Evolutionary conservation across 1,140 invertebrate genomes (phyloP).

Genomic region (Pemphigus obesinymphae): DNA sequence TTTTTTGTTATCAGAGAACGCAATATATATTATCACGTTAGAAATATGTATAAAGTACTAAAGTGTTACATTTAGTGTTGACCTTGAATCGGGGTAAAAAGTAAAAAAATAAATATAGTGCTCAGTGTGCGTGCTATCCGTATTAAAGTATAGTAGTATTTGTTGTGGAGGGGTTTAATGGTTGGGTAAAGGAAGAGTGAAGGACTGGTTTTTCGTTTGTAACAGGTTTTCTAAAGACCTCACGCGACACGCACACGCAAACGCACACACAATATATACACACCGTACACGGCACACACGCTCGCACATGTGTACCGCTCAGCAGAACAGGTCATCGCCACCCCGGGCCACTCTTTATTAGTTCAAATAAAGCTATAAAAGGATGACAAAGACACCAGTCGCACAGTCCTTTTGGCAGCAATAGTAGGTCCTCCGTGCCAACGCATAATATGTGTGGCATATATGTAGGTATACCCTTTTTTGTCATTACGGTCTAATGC

Average conservation of each 20-base stretch:
- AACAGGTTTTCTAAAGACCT: conserved; percentile 35
- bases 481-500: background rate
- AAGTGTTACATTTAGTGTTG: conserved; percentile 9
- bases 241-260: background rate
- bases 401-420: conserved; percentile 11
- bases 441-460: conserved; percentile 19
- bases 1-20: too few species aligned
- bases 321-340: conserved; percentile 17
- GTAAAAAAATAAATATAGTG: background rate
- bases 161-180: background rate
- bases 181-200: background rate
- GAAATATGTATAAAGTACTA: too few species aligned
- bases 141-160: background rate
- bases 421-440: conserved; percentile 2
- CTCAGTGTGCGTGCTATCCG: background rate
- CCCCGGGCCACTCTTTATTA: background rate
- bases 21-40: too few species aligned
- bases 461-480: too few species aligned
- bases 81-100: conserved; percentile 15
- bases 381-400: conserved; percentile 24
- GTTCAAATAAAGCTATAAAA: conserved; percentile 39
- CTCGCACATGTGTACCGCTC: background rate
- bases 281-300: background rate
- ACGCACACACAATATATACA: background rate
- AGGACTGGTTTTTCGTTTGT: conserved; percentile 35